These are phyloP conservation scores for Paramisgurnus dabryanus DNA, from an alignment of 2,113 vertebrate genomes.

Conservation along the genomic window DNA sequence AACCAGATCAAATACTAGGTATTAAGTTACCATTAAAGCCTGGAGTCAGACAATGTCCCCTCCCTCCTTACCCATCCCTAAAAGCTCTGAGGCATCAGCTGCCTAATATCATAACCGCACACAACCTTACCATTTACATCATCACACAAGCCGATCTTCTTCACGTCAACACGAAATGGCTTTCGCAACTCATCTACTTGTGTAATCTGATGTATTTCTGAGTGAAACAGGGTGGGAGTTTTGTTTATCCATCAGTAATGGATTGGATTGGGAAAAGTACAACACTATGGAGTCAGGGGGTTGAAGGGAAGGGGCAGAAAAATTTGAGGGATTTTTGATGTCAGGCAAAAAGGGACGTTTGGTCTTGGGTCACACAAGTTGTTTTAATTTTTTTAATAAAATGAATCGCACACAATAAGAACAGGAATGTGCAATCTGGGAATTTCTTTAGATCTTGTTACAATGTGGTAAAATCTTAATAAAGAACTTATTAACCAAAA, in stretches of 20 bases:
- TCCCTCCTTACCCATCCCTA: conserved; percentile 25
- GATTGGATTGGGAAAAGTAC: neutral
- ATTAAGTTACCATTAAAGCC: conserved; percentile 62
- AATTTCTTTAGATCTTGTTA: too few species aligned
- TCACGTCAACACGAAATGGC: neutral
- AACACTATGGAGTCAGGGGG: neutral
- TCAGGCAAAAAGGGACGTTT: neutral
- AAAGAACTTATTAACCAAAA: too few species aligned
- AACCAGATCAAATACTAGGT: conserved; percentile 62
- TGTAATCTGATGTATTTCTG: neutral
- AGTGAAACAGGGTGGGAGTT: neutral
- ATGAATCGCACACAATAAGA: too few species aligned
- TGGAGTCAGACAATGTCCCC: conserved; percentile 57
- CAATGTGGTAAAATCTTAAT: too few species aligned
- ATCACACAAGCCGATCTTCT: neutral
- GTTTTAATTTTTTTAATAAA: too few species aligned
- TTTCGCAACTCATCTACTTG: neutral
- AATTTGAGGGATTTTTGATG: neutral
- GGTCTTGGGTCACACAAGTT: too few species aligned
- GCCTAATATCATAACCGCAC: neutral
- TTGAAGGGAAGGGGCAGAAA: neutral
- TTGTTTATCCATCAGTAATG: neutral
- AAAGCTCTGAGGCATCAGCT: conserved; percentile 31
- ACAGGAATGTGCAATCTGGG: too few species aligned
- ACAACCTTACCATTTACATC: conserved; percentile 17